Evolutionary conservation across 1,140 invertebrate species (phyloP).

Genomic region (Odontomachus brunneus): DNA sequence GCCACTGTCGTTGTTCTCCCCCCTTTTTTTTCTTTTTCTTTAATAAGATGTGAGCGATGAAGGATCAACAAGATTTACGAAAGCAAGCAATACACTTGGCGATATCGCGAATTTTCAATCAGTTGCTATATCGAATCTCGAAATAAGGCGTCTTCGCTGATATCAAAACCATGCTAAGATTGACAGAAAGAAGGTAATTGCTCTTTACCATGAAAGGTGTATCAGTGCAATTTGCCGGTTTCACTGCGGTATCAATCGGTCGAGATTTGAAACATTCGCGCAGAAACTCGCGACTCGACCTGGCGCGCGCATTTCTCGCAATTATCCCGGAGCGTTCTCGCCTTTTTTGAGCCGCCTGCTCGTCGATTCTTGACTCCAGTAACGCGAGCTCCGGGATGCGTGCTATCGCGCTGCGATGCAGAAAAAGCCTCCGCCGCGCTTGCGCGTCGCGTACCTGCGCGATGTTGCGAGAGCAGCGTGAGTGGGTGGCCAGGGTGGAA

Average conservation of each 20-base stretch:
- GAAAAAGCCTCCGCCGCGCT: slow-evolving; percentile 64
- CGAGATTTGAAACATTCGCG: no score
- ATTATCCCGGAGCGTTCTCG: not conserved
- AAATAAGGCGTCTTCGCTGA: not conserved
- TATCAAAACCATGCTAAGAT: no score
- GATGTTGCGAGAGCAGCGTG: slow-evolving; percentile 62
- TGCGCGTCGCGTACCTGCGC: slow-evolving; percentile 48
- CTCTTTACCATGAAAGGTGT: no score
- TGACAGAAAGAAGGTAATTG: no score
- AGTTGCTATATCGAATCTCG: not conserved
- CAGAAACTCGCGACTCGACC: no score
- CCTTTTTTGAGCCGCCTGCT: slow-evolving; percentile 48
- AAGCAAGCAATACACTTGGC: not conserved
- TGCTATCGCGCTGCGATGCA: slow-evolving; percentile 63
- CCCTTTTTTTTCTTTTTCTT: slow-evolving; percentile 33
- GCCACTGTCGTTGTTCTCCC: slow-evolving; percentile 27
- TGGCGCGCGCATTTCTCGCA: not conserved
- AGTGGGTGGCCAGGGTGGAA: slow-evolving; percentile 37
- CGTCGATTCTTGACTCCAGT: slow-evolving; percentile 32
- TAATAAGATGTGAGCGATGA: not conserved
- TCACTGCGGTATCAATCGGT: no score
- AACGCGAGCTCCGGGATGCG: slow-evolving; percentile 60
- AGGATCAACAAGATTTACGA: not conserved
- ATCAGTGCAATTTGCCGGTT: no score
- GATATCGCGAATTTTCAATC: slow-evolving; percentile 22